These are phyloP conservation scores for Drusus annulatus DNA, from an alignment of 1,140 invertebrate genomes.

Conservation along the genomic window DNA sequence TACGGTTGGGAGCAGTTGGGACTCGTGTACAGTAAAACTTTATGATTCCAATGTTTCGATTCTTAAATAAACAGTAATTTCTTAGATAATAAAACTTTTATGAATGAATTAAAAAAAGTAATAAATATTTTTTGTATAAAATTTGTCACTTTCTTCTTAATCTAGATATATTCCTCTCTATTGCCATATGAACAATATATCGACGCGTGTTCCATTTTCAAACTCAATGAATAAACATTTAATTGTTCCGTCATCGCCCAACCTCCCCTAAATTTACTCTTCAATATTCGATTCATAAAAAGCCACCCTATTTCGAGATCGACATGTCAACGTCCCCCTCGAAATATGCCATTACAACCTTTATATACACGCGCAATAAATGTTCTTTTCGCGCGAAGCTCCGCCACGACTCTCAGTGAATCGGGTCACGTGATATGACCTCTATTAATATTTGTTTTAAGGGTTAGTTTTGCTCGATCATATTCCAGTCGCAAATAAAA, in stretches of 20 bases:
- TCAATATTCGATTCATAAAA: constrained; percentile 53
- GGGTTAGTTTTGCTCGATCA: no score
- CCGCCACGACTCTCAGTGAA: background rate
- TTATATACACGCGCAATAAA: background rate
- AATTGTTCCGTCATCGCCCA: constrained; percentile 53
- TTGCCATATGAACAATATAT: constrained; percentile 33
- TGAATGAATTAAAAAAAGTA: no score
- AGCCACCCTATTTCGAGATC: background rate
- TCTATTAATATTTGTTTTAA: no score
- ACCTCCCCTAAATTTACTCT: constrained; percentile 45
- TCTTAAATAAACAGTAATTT: no score
- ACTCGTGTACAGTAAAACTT: no score
- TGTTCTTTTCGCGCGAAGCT: background rate
- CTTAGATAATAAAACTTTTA: no score
- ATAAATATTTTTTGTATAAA: no score
- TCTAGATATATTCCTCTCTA: background rate
- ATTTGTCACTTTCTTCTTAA: no score
- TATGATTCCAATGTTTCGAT: no score
- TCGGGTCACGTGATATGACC: no score
- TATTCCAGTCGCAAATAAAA: constrained; percentile 18
- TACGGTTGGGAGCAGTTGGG: no score
- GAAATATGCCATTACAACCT: background rate
- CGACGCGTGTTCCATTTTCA: constrained; percentile 42
- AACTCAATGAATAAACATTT: constrained; percentile 55
- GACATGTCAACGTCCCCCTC: background rate